These are phyloP conservation scores for Melanogrammus aeglefinus DNA, from an alignment of 2,797 vertebrate species.

Conservation along the genomic window DNA sequence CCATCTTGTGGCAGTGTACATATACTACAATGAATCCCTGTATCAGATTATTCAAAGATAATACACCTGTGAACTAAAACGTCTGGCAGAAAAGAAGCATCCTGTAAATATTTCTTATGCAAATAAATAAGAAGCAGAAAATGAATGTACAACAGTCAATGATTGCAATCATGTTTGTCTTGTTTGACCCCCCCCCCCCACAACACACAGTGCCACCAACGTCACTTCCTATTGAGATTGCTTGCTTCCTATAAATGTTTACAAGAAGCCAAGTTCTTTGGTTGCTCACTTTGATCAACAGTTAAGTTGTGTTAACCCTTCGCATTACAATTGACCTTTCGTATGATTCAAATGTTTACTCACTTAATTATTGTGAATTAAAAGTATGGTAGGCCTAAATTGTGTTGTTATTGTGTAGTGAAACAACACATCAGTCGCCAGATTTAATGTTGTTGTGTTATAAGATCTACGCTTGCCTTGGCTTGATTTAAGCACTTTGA, in stretches of 20 bases:
- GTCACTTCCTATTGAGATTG: neutral
- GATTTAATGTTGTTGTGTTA: too few relatives aligned
- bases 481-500: too few relatives aligned
- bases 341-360: neutral
- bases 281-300: neutral
- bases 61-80: neutral
- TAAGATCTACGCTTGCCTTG: too few relatives aligned
- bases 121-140: neutral
- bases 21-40: neutral
- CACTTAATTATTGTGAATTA: neutral
- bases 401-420: neutral
- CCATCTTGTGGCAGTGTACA: neutral
- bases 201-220: neutral
- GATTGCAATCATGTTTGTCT: neutral
- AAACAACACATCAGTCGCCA: neutral
- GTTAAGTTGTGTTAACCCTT: neutral
- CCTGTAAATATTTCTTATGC: neutral
- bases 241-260: neutral
- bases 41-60: neutral
- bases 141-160: neutral
- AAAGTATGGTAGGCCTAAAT: neutral
- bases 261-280: neutral
- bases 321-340: neutral
- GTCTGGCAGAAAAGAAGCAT: neutral
- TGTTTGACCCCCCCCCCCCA: too few relatives aligned